Evolutionary conservation across 1,140 invertebrate genomes (phyloP).

Genomic region (Colletes gigas): DNA sequence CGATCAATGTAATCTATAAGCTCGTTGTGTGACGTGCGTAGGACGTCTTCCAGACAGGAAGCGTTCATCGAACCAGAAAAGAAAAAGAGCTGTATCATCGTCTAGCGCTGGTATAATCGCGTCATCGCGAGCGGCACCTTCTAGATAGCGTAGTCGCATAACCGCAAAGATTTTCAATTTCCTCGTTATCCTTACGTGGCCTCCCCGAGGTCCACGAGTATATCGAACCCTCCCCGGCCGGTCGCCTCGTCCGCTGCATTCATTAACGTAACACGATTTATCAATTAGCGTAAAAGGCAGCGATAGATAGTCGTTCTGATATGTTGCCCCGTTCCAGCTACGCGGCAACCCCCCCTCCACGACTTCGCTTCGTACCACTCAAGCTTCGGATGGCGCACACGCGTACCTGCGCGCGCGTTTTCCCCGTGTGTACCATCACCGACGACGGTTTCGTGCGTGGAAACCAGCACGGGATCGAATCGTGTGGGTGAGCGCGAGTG

Average conservation of each 20-base stretch:
- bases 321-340: slow-evolving; percentile 70
- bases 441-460: slow-evolving; percentile 3
- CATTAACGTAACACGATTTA: slow-evolving; percentile 82
- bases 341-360: slow-evolving; percentile 37
- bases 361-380: slow-evolving; percentile 34
- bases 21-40: too few relatives aligned
- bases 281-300: slow-evolving; percentile 81
- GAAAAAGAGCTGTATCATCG: neutral
- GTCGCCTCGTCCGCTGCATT: slow-evolving; percentile 69
- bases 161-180: slow-evolving; percentile 74
- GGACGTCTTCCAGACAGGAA: too few relatives aligned
- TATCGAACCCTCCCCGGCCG: slow-evolving; percentile 49
- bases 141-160: slow-evolving; percentile 39
- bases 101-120: slow-evolving; percentile 8
- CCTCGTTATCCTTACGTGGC: slow-evolving; percentile 70
- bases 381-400: neutral
- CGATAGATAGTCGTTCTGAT: slow-evolving; percentile 80
- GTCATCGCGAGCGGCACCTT: slow-evolving; percentile 33
- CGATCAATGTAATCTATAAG: too few relatives aligned
- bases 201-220: slow-evolving; percentile 35
- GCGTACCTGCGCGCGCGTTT: slow-evolving; percentile 10
- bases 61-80: too few relatives aligned
- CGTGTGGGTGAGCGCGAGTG: neutral
- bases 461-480: neutral
- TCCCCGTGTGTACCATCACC: neutral